Percentiles rank a stretch among this genome's conserved stretches.
phyloP scores from a whole-genome alignment of 2,113 vertebrate genomes.

The Chiloscyllium plagiosum region DNA sequence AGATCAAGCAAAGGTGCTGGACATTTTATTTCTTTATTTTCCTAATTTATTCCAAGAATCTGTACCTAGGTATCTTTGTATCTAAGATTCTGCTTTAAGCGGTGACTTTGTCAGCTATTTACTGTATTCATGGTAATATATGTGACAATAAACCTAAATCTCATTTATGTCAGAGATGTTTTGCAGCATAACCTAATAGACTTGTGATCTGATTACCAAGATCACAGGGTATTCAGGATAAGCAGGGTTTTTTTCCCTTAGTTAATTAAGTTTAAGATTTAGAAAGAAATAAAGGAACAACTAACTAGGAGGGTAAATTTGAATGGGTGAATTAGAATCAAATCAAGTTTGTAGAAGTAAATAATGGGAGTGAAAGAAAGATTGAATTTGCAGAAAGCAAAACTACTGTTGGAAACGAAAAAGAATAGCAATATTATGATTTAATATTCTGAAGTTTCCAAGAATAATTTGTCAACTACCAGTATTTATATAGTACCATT shows the following conservation, averaged over 20 bases:
- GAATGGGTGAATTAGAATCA: not conserved
- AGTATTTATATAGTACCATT: no score
- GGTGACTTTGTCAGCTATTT: no score
- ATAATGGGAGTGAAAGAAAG: not conserved
- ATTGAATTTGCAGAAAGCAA: not conserved
- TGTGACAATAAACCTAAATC: no score
- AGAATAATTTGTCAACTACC: not conserved
- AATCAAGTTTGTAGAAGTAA: not conserved
- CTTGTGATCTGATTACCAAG: not conserved
- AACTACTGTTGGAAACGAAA: not conserved
- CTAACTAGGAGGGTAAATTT: not conserved
- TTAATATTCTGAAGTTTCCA: not conserved
- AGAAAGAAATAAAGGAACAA: not conserved
- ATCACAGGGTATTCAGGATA: not conserved
- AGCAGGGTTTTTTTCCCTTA: not conserved
- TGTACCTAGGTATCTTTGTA: no score
- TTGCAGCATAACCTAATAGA: not conserved
- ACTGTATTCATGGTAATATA: no score
- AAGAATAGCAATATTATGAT: not conserved
- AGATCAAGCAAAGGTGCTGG: no score
- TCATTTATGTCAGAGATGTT: not conserved
- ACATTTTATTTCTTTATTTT: no score
- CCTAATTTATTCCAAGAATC: no score
- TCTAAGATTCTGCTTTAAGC: no score
- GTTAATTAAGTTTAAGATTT: not conserved